These are phyloP conservation scores for Cyphomyrus plagiostoma DNA, from an alignment of 2,113 vertebrate species.

Conservation along the genomic window DNA sequence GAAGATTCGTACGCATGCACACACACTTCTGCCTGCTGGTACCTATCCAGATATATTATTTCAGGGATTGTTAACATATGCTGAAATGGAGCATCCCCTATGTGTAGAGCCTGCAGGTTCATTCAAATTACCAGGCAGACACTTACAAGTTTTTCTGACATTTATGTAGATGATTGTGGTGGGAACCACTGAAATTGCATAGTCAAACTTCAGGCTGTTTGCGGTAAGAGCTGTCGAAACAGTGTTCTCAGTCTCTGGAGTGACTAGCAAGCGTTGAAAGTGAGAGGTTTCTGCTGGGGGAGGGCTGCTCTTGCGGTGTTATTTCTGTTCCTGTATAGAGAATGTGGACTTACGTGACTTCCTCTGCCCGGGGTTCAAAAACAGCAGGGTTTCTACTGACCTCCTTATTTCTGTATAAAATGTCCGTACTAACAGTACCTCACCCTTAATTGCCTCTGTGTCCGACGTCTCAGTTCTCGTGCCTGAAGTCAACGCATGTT, in stretches of 20 bases:
- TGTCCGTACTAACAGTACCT: neutral
- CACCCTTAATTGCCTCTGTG: neutral
- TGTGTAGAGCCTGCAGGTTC: neutral
- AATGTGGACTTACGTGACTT: conserved; percentile 9
- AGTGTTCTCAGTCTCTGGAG: neutral
- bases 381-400: neutral
- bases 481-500: neutral
- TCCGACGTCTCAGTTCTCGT: neutral
- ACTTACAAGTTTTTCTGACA: neutral
- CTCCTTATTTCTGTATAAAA: neutral
- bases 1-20: neutral
- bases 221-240: conserved; percentile 9
- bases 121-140: conserved; percentile 7
- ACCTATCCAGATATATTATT: neutral
- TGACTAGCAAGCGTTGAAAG: neutral
- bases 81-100: neutral
- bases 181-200: conserved; percentile 9
- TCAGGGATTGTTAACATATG: neutral
- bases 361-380: neutral
- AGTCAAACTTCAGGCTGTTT: conserved; percentile 8
- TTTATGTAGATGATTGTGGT: conserved; percentile 1
- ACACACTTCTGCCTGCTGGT: neutral
- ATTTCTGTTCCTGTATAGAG: conserved; percentile 3
- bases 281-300: conserved; percentile 11
- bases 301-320: neutral